Conservation (phyloP, 2,797 vertebrate genomes). For the Merluccius polli region DNA sequence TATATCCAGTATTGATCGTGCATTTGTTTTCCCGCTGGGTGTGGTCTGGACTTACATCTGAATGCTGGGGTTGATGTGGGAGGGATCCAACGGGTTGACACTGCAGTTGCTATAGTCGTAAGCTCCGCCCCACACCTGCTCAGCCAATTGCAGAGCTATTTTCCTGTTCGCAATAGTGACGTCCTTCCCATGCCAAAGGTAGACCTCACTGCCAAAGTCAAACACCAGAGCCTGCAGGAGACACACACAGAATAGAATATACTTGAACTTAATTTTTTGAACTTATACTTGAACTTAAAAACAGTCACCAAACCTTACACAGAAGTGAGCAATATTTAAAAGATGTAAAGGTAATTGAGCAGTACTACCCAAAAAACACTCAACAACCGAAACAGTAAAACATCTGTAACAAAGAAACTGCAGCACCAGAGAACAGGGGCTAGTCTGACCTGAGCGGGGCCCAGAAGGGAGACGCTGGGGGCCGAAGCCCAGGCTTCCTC, state of each 20-base stretch:
- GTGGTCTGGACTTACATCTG: slow-evolving; percentile 57
- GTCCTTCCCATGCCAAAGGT: slow-evolving; percentile 76
- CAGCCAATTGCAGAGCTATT: slow-evolving; percentile 72
- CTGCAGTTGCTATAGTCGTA: slow-evolving; percentile 80
- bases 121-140: slow-evolving; percentile 73
- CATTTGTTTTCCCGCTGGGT: background rate
- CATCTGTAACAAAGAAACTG: background rate
- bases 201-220: slow-evolving; percentile 80
- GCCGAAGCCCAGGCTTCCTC: slow-evolving; percentile 73
- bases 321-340: background rate
- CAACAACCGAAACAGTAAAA: background rate
- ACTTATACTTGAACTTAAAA: background rate
- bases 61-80: slow-evolving; percentile 48
- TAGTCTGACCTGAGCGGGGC: slow-evolving; percentile 61
- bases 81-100: slow-evolving; percentile 76
- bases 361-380: too few relatives aligned
- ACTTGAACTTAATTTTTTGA: background rate
- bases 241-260: background rate
- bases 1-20: too few relatives aligned
- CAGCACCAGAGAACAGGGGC: background rate
- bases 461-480: slow-evolving; percentile 65
- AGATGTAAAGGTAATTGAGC: too few relatives aligned
- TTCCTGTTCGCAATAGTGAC: slow-evolving; percentile 60
- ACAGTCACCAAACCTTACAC: background rate
- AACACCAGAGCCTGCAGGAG: slow-evolving; percentile 73